phyloP scores from a whole-genome alignment of 2,888 invertebrate species.

The Polydrusus tereticollis region DNA sequence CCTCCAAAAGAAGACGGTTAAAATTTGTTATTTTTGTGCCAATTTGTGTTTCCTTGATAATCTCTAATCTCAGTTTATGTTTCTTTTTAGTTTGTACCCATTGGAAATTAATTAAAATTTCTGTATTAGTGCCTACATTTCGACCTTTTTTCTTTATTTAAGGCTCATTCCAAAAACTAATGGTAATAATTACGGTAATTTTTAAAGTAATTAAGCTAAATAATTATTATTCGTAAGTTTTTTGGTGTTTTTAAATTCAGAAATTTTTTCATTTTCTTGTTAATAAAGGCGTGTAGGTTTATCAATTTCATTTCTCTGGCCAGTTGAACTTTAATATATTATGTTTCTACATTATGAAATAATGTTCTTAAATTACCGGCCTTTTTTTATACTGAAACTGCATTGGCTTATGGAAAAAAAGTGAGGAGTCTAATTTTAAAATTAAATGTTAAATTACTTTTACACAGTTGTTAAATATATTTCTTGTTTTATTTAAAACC shows the following conservation, averaged over 20 bases:
- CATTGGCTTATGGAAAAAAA: no score
- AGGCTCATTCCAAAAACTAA: constrained; percentile 22
- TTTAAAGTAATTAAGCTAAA: constrained; percentile 18
- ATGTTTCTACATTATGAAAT: constrained; percentile 1
- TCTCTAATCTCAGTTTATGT: constrained; percentile 12
- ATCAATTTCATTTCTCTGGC: constrained; percentile 7
- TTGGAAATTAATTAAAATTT: constrained; percentile 30
- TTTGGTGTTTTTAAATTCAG: constrained; percentile 11
- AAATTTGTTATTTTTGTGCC: constrained; percentile 58
- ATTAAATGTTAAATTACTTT: no score
- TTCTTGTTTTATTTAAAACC: no score
- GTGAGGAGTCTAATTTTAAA: no score
- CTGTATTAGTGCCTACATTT: constrained; percentile 59
- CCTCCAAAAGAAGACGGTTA: constrained; percentile 94
- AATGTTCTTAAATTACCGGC: background rate
- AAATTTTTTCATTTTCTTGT: constrained; percentile 1
- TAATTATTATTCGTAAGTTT: constrained; percentile 2
- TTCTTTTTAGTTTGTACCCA: constrained; percentile 39
- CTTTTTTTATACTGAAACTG: background rate
- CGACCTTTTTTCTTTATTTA: constrained; percentile 11
- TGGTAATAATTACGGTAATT: constrained; percentile 20
- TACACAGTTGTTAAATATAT: no score
- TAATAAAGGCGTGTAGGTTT: background rate
- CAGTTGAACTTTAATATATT: constrained; percentile 14
- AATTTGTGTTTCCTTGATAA: constrained; percentile 13